phyloP scores from a whole-genome alignment of 2,888 invertebrate species.

The Liodrosophila aerea region DNA sequence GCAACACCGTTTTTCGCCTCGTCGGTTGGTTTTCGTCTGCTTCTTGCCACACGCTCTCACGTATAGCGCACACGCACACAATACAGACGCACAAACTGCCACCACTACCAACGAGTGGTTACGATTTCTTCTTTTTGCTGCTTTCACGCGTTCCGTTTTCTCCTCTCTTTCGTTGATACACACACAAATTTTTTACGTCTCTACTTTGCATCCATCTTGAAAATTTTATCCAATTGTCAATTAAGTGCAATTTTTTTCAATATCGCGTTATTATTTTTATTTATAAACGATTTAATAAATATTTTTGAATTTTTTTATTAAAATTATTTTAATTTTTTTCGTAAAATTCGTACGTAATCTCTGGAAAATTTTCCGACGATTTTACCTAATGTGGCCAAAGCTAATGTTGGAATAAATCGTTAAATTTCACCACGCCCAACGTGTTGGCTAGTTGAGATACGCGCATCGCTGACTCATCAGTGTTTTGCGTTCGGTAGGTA shows the following conservation, averaged over 20 bases:
- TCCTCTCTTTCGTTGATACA: conserved; percentile 78
- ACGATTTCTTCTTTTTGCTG: conserved; percentile 58
- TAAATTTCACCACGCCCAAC: conserved; percentile 58
- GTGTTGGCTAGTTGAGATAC: conserved; percentile 25
- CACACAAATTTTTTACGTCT: conserved; percentile 79
- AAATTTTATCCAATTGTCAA: conserved; percentile 53
- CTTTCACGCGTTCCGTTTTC: conserved; percentile 70
- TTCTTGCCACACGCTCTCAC: conserved; percentile 43
- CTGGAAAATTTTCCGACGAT: conserved; percentile 67
- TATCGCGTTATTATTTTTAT: conserved; percentile 23
- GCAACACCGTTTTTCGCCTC: conserved; percentile 45
- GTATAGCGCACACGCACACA: conserved; percentile 12
- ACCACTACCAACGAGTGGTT: conserved; percentile 32
- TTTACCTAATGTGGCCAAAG: conserved; percentile 45
- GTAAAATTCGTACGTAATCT: conserved; percentile 60
- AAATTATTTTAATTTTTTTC: conserved; percentile 50
- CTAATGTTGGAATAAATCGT: conserved; percentile 44
- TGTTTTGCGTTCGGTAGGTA: neutral
- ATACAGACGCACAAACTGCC: conserved; percentile 4
- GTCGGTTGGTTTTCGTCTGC: conserved; percentile 41
- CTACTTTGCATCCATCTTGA: conserved; percentile 62
- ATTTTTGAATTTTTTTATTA: conserved; percentile 26
- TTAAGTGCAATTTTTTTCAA: conserved; percentile 33
- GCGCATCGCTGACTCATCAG: conserved; percentile 26
- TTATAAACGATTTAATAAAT: conserved; percentile 15